Base-by-base conservation (phyloP, 2,113 vertebrate genomes). In the Cygnus buccinator region DNA sequence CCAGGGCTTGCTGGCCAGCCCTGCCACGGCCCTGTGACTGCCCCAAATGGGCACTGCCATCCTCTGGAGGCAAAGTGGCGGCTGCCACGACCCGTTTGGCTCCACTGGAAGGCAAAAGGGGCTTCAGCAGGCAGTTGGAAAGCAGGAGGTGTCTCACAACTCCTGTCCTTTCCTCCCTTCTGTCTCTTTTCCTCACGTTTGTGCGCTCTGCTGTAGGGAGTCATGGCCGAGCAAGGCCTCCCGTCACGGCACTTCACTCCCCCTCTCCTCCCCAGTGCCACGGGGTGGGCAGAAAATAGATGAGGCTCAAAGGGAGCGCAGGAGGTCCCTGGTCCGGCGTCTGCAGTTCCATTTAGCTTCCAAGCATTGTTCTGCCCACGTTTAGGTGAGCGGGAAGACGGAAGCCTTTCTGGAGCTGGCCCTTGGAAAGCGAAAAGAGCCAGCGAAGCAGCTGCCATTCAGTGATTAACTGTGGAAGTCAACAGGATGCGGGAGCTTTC, bases 221-320 rank as follows among this genome's bases (percentile, higher is more conserved):
- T 26, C 3, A 21, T 8, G n/a, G 33, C 1, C 13, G 82, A 52
- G 5, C 50, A 48, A 70, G 58, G 21, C 28, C 41, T 26, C 31
- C 2, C 1, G 54, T 29, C 44, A 10, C 1, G 8, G 20, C 11
- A 2, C 43, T 48, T 48, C 20, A 21, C 46, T 48, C 46, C 46
- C 46, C 5, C 21, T 31, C 14, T 55, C 54, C 59, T 61, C 13
- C 82, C 8, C 41, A 11, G 0, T 13, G 28, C 22, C 31, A 15
- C 0, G 2, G 41, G 46, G n/a, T 0, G 10, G 8, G 1, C 0
- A 2, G 89, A 18, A 59, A 19, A 11, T 12, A 10, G 41, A 14
- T 5, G 67, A 63, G 67, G 78, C 68, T 31, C 57, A 66, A 39
- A 62, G 43, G 37, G 31, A 85, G n/a, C 9, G 0, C 66, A 33